phyloP scores from a whole-genome alignment of 2,113 vertebrate species.

The Riparia riparia region DNA sequence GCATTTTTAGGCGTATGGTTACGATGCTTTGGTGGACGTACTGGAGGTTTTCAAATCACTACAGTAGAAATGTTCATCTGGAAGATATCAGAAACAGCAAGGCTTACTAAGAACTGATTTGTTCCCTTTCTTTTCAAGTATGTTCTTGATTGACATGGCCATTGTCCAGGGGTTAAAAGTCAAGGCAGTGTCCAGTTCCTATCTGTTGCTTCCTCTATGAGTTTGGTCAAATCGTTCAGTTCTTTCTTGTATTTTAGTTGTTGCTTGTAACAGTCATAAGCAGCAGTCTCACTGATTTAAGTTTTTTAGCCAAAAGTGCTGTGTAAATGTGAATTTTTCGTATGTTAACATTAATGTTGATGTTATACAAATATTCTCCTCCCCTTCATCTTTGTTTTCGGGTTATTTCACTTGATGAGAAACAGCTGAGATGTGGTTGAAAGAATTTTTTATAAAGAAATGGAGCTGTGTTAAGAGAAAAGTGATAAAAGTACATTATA shows the following conservation, averaged over 20 bases:
- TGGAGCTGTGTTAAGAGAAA: neutral
- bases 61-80: neutral
- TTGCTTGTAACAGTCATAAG: neutral
- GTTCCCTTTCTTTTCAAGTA: neutral
- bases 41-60: neutral
- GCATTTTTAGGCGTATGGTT: neutral
- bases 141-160: neutral
- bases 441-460: neutral
- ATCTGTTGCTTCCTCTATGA: neutral
- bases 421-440: neutral
- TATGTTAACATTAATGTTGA: neutral
- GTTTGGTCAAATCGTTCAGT: neutral
- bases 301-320: neutral
- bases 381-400: neutral
- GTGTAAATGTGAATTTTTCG: neutral
- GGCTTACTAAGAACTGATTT: neutral
- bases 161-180: neutral
- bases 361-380: neutral
- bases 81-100: neutral
- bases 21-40: neutral
- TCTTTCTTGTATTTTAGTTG: neutral
- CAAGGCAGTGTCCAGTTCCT: neutral
- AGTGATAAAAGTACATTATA: neutral
- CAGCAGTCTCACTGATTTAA: neutral
- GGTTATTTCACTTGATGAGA: neutral